phyloP scores from a whole-genome alignment of 2,113 vertebrate species.

The Bufo bufo region DNA sequence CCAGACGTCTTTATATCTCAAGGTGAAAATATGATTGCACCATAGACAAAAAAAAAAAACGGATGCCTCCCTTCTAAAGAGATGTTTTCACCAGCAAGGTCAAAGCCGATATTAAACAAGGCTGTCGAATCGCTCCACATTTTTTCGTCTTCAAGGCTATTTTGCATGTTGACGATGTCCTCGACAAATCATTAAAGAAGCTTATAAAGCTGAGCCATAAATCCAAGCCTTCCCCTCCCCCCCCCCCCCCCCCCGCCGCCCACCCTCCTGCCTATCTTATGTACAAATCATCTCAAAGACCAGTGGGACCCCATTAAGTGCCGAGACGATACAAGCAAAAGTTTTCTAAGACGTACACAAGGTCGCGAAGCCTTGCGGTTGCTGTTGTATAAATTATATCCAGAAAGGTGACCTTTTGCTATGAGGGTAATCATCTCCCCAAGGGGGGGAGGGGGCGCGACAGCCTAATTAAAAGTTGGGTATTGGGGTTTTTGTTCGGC shows the following conservation, averaged over 20 bases:
- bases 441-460: neutral
- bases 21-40: conserved; percentile 7
- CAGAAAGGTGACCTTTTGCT: conserved; percentile 37
- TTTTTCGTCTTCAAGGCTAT: neutral
- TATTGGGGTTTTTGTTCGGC: conserved; percentile 43
- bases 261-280: neutral
- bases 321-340: conserved; percentile 1
- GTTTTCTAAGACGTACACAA: conserved; percentile 33
- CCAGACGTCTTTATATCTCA: conserved; percentile 51
- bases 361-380: conserved; percentile 14
- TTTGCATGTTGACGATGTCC: conserved; percentile 14
- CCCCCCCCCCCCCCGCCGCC: neutral
- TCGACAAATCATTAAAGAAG: conserved; percentile 1
- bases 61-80: conserved; percentile 19
- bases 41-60: conserved; percentile 24
- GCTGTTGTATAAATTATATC: neutral
- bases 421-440: conserved; percentile 3
- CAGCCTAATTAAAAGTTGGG: conserved; percentile 24
- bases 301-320: conserved; percentile 44
- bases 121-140: neutral
- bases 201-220: neutral
- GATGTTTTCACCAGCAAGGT: conserved; percentile 35
- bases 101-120: neutral
- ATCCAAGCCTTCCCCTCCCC: neutral
- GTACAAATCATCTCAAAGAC: conserved; percentile 47